phyloP scores from a whole-genome alignment of 2,113 vertebrate genomes.

The Fukomys damarensis region DNA sequence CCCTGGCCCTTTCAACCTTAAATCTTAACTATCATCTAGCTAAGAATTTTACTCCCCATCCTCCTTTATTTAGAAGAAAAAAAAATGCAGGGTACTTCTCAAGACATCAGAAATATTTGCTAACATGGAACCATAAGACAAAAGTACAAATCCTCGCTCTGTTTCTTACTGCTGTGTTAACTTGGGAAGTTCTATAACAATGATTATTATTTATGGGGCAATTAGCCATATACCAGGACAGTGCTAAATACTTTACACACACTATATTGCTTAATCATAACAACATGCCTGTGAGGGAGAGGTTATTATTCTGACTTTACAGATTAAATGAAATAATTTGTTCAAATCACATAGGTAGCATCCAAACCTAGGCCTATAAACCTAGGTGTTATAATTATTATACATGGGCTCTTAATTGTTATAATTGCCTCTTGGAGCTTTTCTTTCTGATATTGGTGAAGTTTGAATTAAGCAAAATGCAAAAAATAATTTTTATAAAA shows the following conservation, averaged over 20 bases:
- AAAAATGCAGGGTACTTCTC: neutral
- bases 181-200: neutral
- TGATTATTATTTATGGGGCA: neutral
- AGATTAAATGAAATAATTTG: constrained; percentile 69
- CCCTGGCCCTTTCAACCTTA: neutral
- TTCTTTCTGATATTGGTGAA: constrained; percentile 3
- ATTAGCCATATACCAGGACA: neutral
- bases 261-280: constrained; percentile 24
- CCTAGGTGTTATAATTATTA: constrained; percentile 49
- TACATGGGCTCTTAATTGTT: constrained; percentile 20
- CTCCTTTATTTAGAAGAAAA: constrained; percentile 3
- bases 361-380: constrained; percentile 46
- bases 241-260: neutral
- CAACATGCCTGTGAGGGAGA: neutral
- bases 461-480: constrained; percentile 29
- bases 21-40: neutral
- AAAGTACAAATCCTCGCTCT: neutral
- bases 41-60: neutral
- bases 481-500: constrained; percentile 46
- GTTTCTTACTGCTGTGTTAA: neutral
- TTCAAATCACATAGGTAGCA: constrained; percentile 31
- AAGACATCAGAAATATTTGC: neutral
- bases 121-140: neutral
- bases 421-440: constrained; percentile 5
- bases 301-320: constrained; percentile 52